Evolutionary conservation across 2,888 invertebrate species (phyloP).

Genomic region (Antheraea yamamai): DNA sequence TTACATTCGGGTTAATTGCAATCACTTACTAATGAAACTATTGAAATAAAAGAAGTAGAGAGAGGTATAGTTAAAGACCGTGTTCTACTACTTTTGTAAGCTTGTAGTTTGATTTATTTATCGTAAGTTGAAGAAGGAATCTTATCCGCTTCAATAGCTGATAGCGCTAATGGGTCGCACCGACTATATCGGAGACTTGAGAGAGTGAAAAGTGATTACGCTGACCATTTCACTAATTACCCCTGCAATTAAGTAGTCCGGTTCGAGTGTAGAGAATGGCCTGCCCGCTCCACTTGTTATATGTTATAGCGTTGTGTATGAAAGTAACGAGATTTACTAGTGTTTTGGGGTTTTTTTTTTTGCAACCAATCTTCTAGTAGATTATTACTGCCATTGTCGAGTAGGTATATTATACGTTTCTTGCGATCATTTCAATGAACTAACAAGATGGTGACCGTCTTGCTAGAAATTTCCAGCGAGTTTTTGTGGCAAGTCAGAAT

Average conservation of each 20-base stretch:
- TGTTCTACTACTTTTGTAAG: background rate
- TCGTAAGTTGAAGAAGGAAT: background rate
- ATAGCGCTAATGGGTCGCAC: constrained; percentile 25
- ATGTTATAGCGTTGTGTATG: constrained; percentile 73
- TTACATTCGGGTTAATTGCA: no score
- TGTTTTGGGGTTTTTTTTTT: constrained; percentile 40
- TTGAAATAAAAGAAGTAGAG: no score
- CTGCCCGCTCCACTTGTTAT: constrained; percentile 78
- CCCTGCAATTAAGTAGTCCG: constrained; percentile 70
- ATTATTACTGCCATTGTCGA: no score
- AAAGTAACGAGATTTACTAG: constrained; percentile 67
- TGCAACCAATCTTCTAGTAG: no score
- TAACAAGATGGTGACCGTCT: no score
- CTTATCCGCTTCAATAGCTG: background rate
- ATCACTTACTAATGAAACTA: no score
- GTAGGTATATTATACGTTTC: no score
- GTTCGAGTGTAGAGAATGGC: constrained; percentile 77
- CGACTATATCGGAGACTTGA: constrained; percentile 36
- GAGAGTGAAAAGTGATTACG: constrained; percentile 67
- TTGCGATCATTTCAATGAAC: no score
- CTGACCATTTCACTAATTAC: constrained; percentile 66
- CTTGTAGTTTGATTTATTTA: background rate
- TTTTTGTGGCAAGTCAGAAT: no score
- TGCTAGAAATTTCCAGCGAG: no score
- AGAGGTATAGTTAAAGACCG: background rate